Evolutionary conservation across 1,140 invertebrate species (phyloP).

Genomic region (Drosophila ohnishii): DNA sequence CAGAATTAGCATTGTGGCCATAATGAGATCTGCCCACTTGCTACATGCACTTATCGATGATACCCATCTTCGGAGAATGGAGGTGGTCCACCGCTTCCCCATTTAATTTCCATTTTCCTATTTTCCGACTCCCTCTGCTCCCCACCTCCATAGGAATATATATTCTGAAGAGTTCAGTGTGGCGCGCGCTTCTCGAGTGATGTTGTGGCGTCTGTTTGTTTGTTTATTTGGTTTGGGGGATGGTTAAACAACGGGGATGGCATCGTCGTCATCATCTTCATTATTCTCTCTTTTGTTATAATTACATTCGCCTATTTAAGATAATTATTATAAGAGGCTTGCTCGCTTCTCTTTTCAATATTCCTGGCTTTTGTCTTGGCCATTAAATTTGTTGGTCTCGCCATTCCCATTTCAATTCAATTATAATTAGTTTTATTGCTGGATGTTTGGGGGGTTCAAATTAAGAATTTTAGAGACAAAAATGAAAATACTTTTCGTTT

Average conservation of each 20-base stretch:
- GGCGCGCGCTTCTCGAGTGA: slow-evolving; percentile 65
- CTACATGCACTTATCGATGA: slow-evolving; percentile 59
- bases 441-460: background rate
- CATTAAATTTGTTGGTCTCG: slow-evolving; percentile 8
- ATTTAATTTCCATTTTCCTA: slow-evolving; percentile 11
- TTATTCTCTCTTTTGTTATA: slow-evolving; percentile 42
- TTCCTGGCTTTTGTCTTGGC: slow-evolving; percentile 27
- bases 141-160: slow-evolving; percentile 4
- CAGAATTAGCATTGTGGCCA: slow-evolving; percentile 63
- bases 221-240: slow-evolving; percentile 55
- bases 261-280: slow-evolving; percentile 12
- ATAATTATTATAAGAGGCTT: slow-evolving; percentile 66
- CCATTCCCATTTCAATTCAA: slow-evolving; percentile 27
- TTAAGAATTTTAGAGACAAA: slow-evolving; percentile 1
- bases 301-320: slow-evolving; percentile 62
- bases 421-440: slow-evolving; percentile 42
- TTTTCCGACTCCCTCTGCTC: background rate
- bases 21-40: slow-evolving; percentile 48
- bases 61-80: slow-evolving; percentile 25
- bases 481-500: background rate
- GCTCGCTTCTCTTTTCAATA: slow-evolving; percentile 43
- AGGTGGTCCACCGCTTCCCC: background rate
- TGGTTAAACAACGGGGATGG: slow-evolving; percentile 1
- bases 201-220: slow-evolving; percentile 66
- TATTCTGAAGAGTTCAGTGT: slow-evolving; percentile 45